Evolutionary conservation across 2,888 invertebrate species (phyloP), one percentile per base, ranked within the genome.

Genomic region (Galerucella pusilla): DNA sequence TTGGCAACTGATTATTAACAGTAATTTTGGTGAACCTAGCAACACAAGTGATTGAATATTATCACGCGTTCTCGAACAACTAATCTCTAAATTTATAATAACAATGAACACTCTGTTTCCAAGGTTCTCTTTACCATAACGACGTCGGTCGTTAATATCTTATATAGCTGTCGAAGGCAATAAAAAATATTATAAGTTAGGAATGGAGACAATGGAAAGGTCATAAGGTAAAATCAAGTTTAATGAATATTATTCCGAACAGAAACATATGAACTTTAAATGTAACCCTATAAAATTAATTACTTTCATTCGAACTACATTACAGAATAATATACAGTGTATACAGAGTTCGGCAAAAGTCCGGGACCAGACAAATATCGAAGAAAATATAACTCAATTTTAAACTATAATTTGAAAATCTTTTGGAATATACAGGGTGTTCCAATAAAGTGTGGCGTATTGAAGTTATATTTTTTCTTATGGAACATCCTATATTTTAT

Each of bases 1-100:
- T 20, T 20, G 20, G 57, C 0, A 57, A 57, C 57, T 9, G 20
- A 16, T 57, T 57, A 57, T 57, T 57, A 57, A 57, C 57, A 20
- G 20, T 3, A 20, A 49, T 49, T 49, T 49, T 11, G 11, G 49
- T 49, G 49, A 49, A 57, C 57, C 10, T 57, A 20, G 57, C 20
- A 57, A 57, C 57, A 57, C 57, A 57, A 57, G 57, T 57, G 16
- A 57, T n/a, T 54, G 54, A 16, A 57, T 57, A 57, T 57, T 57
- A 57, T 57, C 57, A 57, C 57, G 57, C 6, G 57, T 20, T 57
- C 20, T 57, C 20, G 20, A 57, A 57, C 16, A 57, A 57, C 9
- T 57, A 57, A 57, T 57, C 57, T 16, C 57, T 57, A 16, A 57
- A 10, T 57, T 57, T 57, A 57, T 57, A 57, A 57, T 57, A 57